phyloP scores from a whole-genome alignment of 2,113 vertebrate species.

The Plotosus lineatus region DNA sequence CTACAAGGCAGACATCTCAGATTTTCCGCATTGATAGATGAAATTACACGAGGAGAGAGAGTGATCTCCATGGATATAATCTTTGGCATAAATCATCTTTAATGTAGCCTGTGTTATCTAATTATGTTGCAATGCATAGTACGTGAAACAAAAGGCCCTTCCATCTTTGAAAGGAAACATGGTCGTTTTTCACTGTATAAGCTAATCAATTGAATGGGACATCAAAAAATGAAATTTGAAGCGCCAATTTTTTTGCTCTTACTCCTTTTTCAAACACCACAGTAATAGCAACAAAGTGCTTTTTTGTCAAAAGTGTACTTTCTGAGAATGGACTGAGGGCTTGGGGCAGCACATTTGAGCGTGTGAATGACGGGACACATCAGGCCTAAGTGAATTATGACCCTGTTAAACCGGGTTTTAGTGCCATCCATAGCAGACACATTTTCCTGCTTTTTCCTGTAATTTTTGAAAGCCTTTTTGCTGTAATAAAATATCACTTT shows the following conservation, averaged over 20 bases:
- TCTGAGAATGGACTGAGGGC: constrained; percentile 75
- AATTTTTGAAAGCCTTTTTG: constrained; percentile 82
- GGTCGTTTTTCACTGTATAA: constrained; percentile 59
- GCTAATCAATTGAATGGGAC: constrained; percentile 68
- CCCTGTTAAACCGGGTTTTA: constrained; percentile 75
- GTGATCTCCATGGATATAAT: constrained; percentile 65
- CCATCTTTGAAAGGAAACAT: constrained; percentile 61
- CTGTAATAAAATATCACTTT: constrained; percentile 85
- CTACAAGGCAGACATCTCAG: constrained; percentile 40
- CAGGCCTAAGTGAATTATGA: constrained; percentile 78
- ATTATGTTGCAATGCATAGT: constrained; percentile 65
- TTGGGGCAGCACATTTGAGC: constrained; percentile 73
- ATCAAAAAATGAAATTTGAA: constrained; percentile 67
- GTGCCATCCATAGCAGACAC: constrained; percentile 78
- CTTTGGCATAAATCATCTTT: constrained; percentile 64
- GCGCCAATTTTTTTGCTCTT: constrained; percentile 56
- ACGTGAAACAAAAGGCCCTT: constrained; percentile 63
- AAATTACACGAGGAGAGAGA: constrained; percentile 64
- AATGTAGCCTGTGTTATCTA: constrained; percentile 70
- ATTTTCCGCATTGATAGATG: constrained; percentile 43
- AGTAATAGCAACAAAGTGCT: constrained; percentile 83
- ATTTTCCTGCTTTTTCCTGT: constrained; percentile 82
- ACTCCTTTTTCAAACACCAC: constrained; percentile 72
- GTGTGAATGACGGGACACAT: constrained; percentile 77
- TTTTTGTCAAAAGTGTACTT: constrained; percentile 78